A percentile compares a stretch with the other conserved stretches of the same genome.
These are phyloP conservation scores for Theonella swinhoei DNA, from an alignment of 37 sponge, comb jelly and placozoan genomes.

Conservation along the genomic window DNA sequence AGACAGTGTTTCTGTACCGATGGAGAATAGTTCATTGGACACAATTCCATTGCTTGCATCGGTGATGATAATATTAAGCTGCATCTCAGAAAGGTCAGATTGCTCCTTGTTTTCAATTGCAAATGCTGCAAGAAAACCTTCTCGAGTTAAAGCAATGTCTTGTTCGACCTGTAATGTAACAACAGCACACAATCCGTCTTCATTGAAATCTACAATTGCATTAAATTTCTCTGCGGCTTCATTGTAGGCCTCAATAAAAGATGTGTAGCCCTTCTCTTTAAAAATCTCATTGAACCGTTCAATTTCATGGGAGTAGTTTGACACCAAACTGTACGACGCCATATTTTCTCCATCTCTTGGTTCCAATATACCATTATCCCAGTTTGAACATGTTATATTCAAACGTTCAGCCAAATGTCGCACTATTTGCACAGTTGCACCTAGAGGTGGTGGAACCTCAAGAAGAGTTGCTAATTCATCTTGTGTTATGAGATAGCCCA, in stretches of 20 bases:
- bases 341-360: slow-evolving; percentile 12
- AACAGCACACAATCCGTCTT: slow-evolving; percentile 42
- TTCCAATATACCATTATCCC: slow-evolving; percentile 45
- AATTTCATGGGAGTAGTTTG: background rate
- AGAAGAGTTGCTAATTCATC: slow-evolving; percentile 15
- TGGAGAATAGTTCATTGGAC: slow-evolving; percentile 15
- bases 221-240: slow-evolving; percentile 7
- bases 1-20: slow-evolving; percentile 23
- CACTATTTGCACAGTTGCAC: slow-evolving; percentile 22
- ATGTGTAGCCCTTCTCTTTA: slow-evolving; percentile 14
- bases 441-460: slow-evolving; percentile 14
- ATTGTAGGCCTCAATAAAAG: slow-evolving; percentile 42
- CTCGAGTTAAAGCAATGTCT: slow-evolving; percentile 37
- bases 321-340: slow-evolving; percentile 13
- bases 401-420: slow-evolving; percentile 6
- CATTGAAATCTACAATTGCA: slow-evolving; percentile 5
- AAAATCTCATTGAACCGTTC: slow-evolving; percentile 7
- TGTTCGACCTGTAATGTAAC: slow-evolving; percentile 44
- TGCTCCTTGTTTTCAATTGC: slow-evolving; percentile 45
- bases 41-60: slow-evolving; percentile 1
- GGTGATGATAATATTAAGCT: slow-evolving; percentile 14
- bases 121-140: slow-evolving; percentile 38
- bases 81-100: background rate
- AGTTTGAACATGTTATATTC: slow-evolving; percentile 24
- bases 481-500: slow-evolving; percentile 14